Evolutionary conservation across 2,113 vertebrate genomes (phyloP), one percentile per base, ranked within the genome.

Genomic region (Misgurnus anguillicaudatus): DNA sequence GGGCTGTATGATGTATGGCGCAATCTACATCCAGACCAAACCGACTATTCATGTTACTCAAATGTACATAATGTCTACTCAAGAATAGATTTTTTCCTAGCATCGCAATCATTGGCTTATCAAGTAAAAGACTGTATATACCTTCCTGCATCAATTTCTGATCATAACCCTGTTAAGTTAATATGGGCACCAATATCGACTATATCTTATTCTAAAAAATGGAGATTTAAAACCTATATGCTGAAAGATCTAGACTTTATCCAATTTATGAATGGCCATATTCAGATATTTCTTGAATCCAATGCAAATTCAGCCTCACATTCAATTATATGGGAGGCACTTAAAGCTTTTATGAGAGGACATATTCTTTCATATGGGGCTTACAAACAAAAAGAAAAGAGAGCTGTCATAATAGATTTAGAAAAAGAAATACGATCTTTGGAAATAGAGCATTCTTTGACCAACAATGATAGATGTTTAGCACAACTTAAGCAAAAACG

Each of bases 271-370:
- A 42, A 4, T 8, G 8, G 4, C 8, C 41, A 42, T 4, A 42
- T 42, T 5, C 41, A 42, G 5, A 66, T 66, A 16, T 66, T 66
- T 41, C 41, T 66, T 4, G 38, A 66, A 10, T 8, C 38, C 10
- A 66, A 66, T 19, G 14, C 9, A 16, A 66, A 41, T 41, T 66
- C 36, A 19, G 38, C 41, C 14, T 66, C 64, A 66, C 14, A 66
- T 41, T 66, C 64, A 66, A 19, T 3, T 3, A 66, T 66, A 16
- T 66, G 64, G 41, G 64, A 60, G 57, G 19, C 57, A 60, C 57
- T 60, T 60, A 66, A 60, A 60, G 57, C 57, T n/a, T n/a, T n/a
- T n/a, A 66, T 41, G 31, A 66, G 31, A 66, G 63, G 31, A 39
- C 24, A 66, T 39, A 67, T 67, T 67, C 39, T 67, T 4, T 67